phyloP scores from a whole-genome alignment of 2,888 invertebrate genomes.

The Parapristionchus giblindavisi region DNA sequence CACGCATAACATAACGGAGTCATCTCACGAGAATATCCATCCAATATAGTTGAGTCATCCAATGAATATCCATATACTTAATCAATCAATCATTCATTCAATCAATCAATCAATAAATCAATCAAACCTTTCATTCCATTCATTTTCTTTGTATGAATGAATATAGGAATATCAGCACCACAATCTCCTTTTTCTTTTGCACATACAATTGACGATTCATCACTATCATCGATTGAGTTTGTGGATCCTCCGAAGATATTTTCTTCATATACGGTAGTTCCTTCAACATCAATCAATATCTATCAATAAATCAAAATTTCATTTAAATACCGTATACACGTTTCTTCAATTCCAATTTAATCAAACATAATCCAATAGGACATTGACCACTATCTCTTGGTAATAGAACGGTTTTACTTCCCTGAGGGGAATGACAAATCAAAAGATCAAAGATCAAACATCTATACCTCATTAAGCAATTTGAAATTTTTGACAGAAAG shows the following conservation, averaged over 20 bases:
- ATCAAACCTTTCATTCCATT: slow-evolving; percentile 18
- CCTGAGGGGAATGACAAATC: too few relatives aligned
- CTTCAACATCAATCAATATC: not conserved
- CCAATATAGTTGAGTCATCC: not conserved
- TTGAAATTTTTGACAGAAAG: not conserved
- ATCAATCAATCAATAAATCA: not conserved
- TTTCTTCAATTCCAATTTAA: slow-evolving; percentile 3
- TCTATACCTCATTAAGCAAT: not conserved
- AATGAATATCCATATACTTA: slow-evolving; percentile 3
- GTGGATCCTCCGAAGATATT: not conserved
- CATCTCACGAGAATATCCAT: not conserved
- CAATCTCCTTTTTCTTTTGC: slow-evolving; percentile 34
- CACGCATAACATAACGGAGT: slow-evolving; percentile 23
- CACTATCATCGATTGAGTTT: slow-evolving; percentile 2
- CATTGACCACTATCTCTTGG: not conserved
- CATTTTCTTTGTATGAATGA: not conserved
- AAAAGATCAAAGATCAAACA: too few relatives aligned
- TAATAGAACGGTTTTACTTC: not conserved
- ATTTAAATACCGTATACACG: not conserved
- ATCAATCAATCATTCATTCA: not conserved
- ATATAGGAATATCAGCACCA: slow-evolving; percentile 19
- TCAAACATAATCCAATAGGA: slow-evolving; percentile 21
- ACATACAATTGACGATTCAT: not conserved
- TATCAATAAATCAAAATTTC: not conserved
- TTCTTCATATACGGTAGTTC: slow-evolving; percentile 8